Evolutionary conservation across 2,888 invertebrate genomes (phyloP).

Genomic region (Caenorhabditis sp.): DNA sequence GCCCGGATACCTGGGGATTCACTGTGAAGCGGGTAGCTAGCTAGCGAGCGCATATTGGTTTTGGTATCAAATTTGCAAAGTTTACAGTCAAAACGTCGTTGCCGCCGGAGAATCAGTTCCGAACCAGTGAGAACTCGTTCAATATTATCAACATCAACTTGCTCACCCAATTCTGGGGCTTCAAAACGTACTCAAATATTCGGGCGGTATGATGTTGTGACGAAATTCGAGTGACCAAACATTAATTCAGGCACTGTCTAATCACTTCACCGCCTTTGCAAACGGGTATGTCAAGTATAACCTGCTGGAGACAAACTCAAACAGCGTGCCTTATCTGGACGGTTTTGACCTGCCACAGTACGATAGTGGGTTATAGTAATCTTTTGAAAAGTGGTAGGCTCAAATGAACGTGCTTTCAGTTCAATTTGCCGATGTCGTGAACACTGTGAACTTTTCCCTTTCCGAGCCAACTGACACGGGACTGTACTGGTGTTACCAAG

Average conservation of each 20-base stretch:
- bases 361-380: not conserved
- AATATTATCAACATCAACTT: constrained; percentile 50
- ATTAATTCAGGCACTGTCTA: not conserved
- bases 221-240: not conserved
- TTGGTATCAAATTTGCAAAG: not conserved
- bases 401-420: too few relatives aligned
- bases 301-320: constrained; percentile 18
- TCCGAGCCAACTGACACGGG: constrained; percentile 12
- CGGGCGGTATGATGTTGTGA: not conserved
- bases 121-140: constrained; percentile 7
- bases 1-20: constrained; percentile 40
- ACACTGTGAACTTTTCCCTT: not conserved
- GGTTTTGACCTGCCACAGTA: not conserved
- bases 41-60: not conserved
- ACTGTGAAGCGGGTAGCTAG: constrained; percentile 46
- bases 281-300: constrained; percentile 14
- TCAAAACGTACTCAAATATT: constrained; percentile 25
- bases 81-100: constrained; percentile 38
- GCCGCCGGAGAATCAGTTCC: constrained; percentile 29
- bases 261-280: constrained; percentile 1
- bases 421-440: not conserved
- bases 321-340: not conserved
- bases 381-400: too few relatives aligned
- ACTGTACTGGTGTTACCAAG: constrained; percentile 42
- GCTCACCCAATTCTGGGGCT: constrained; percentile 40